A percentile compares a stretch with the other conserved stretches of the same genome.
Conservation (phyloP, 2,888 invertebrate species). For the Venustoraphidia nigricollis region DNA sequence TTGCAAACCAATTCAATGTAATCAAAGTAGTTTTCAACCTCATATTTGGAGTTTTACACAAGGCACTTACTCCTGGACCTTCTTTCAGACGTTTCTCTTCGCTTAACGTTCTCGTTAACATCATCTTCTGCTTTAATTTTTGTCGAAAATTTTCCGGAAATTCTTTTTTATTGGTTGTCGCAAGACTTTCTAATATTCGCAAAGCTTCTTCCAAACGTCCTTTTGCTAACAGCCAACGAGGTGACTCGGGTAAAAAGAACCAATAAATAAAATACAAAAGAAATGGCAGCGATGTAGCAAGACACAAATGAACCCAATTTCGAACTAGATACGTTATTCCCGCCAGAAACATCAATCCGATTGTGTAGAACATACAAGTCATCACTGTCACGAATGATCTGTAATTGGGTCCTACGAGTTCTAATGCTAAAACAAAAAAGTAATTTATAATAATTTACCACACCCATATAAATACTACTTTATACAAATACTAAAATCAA, state of each 20-base stretch:
- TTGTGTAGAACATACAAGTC: conserved; percentile 82
- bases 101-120: conserved; percentile 37
- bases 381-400: conserved; percentile 84
- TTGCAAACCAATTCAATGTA: conserved; percentile 83
- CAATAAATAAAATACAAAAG: conserved; percentile 69
- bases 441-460: neutral
- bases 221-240: conserved; percentile 77
- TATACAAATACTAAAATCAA: neutral
- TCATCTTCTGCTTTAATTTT: conserved; percentile 57
- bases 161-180: conserved; percentile 59
- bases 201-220: conserved; percentile 71
- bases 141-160: conserved; percentile 56
- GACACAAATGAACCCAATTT: conserved; percentile 68
- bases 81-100: conserved; percentile 34
- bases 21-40: conserved; percentile 72
- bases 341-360: conserved; percentile 69
- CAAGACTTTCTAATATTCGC: conserved; percentile 59
- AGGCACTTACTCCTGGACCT: conserved; percentile 41
- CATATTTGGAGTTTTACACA: conserved; percentile 77
- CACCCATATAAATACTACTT: neutral
- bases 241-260: conserved; percentile 81
- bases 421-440: conserved; percentile 50
- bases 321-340: conserved; percentile 71
- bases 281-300: conserved; percentile 76
- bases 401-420: conserved; percentile 81